phyloP scores from a whole-genome alignment of 2,797 vertebrate species.

The Craterocephalus amniculus region DNA sequence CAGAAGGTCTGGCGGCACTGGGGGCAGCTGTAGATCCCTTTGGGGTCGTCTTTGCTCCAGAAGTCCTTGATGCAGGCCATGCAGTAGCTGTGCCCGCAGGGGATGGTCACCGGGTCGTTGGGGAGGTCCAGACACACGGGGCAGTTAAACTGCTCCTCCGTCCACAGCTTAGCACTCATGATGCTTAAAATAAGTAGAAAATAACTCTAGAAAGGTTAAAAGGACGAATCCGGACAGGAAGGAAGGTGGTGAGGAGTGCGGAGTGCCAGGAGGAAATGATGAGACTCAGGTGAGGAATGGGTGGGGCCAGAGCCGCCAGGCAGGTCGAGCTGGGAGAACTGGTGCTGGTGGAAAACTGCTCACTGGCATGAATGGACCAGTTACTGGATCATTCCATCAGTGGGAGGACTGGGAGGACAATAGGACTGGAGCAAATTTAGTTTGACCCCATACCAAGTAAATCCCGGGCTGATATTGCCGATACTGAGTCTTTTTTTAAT shows the following conservation, averaged over 20 bases:
- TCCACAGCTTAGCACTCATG: slow-evolving; percentile 80
- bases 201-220: not conserved
- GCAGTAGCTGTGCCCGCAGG: slow-evolving; percentile 88
- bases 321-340: slow-evolving; percentile 78
- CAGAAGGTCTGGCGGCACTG: slow-evolving; percentile 82
- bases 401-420: not conserved
- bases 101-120: slow-evolving; percentile 83
- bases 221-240: not conserved
- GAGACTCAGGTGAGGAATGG: slow-evolving; percentile 52
- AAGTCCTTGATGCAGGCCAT: slow-evolving; percentile 84
- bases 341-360: slow-evolving; percentile 47
- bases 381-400: not conserved
- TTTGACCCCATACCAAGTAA: too few relatives aligned
- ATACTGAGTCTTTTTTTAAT: too few relatives aligned
- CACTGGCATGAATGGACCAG: slow-evolving; percentile 26
- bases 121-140: slow-evolving; percentile 85
- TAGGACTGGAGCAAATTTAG: too few relatives aligned
- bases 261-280: slow-evolving; percentile 21
- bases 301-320: slow-evolving; percentile 67
- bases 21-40: slow-evolving; percentile 82
- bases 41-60: slow-evolving; percentile 82
- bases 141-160: slow-evolving; percentile 88
- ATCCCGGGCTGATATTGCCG: too few relatives aligned
- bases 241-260: not conserved
- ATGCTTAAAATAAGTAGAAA: not conserved